Percentiles rank a stretch among this genome's conserved stretches.
phyloP scores from a whole-genome alignment of 1,140 invertebrate species.

The Campodea augens region DNA sequence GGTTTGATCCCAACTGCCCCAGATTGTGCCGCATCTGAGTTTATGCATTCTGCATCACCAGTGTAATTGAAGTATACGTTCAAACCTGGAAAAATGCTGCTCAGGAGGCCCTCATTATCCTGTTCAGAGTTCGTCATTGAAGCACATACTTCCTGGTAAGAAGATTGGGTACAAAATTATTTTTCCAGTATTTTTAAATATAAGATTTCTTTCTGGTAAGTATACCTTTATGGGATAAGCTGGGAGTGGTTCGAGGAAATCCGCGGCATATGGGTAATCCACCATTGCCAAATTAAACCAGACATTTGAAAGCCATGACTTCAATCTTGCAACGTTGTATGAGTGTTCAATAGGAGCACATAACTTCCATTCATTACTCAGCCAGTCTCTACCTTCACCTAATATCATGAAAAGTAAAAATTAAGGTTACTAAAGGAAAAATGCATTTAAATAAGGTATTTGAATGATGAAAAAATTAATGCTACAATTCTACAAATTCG shows the following conservation, averaged over 20 bases:
- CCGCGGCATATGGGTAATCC: conserved; percentile 73
- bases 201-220: no score
- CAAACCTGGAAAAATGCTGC: conserved; percentile 42
- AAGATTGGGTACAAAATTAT: no score
- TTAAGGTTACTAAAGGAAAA: no score
- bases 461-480: no score
- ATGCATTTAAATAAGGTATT: no score
- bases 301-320: conserved; percentile 40
- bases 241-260: conserved; percentile 64
- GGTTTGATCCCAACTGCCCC: no score
- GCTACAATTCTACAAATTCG: no score
- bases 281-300: conserved; percentile 73
- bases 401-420: no score
- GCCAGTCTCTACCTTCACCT: conserved; percentile 43
- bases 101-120: conserved; percentile 32
- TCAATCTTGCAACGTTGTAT: conserved; percentile 32
- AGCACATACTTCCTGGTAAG: no score
- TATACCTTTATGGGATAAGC: conserved; percentile 61
- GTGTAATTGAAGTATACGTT: conserved; percentile 68
- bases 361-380: conserved; percentile 48
- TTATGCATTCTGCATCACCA: conserved; percentile 41
- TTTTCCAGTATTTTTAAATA: no score
- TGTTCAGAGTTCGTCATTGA: conserved; percentile 28
- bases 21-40: no score
- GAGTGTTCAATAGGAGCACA: conserved; percentile 41